These are phyloP conservation scores for Anthrax anthrax DNA, from an alignment of 2,888 invertebrate species.

Conservation along the genomic window DNA sequence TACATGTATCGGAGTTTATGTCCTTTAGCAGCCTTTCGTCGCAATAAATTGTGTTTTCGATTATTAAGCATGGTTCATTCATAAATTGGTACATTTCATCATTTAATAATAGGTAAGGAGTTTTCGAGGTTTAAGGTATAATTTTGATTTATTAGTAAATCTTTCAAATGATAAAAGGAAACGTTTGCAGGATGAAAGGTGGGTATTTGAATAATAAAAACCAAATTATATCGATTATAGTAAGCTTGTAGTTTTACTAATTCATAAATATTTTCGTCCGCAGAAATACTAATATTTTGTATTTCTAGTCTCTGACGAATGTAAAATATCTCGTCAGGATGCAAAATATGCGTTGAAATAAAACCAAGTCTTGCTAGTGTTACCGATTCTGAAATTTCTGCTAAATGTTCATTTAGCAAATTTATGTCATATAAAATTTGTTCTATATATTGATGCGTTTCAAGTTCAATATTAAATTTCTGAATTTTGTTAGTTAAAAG, in stretches of 20 bases:
- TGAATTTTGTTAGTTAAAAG: neutral
- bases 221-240: neutral
- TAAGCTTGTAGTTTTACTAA: neutral
- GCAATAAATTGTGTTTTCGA: neutral
- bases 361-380: conserved; percentile 5
- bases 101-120: neutral
- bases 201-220: conserved; percentile 5
- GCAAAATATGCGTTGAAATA: conserved; percentile 6
- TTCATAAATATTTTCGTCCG: conserved; percentile 4
- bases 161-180: conserved; percentile 3
- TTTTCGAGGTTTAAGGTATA: neutral
- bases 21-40: neutral
- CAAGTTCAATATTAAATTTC: neutral
- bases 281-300: conserved; percentile 1
- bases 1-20: neutral
- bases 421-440: conserved; percentile 4
- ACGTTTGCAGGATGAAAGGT: neutral
- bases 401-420: conserved; percentile 4
- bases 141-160: neutral
- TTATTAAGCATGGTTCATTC: neutral
- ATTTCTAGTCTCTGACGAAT: neutral
- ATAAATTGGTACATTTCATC: neutral
- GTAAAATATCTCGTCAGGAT: conserved; percentile 3
- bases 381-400: conserved; percentile 5
- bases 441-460: conserved; percentile 2